These are phyloP conservation scores for Medauroidea extradentata DNA, from an alignment of 1,140 invertebrate species.

Conservation along the genomic window DNA sequence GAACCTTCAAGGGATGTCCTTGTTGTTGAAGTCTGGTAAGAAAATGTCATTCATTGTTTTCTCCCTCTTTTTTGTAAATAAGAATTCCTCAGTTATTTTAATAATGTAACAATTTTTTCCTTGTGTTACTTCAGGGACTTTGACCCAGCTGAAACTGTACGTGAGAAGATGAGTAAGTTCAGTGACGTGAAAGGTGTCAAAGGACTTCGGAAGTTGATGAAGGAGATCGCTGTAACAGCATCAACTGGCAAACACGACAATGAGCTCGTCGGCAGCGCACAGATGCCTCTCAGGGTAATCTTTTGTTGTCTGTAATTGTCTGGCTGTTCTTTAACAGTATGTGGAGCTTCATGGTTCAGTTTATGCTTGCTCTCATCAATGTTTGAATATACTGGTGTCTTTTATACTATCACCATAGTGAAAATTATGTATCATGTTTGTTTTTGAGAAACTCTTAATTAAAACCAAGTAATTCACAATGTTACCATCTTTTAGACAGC, in stretches of 20 bases:
- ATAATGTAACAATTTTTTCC: neutral
- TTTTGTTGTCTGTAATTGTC: too few relatives aligned
- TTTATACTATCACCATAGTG: too few relatives aligned
- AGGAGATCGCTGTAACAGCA: constrained; percentile 94
- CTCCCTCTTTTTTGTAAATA: neutral
- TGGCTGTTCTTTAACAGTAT: too few relatives aligned
- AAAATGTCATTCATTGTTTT: neutral
- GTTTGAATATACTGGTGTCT: too few relatives aligned
- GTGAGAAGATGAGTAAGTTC: constrained; percentile 81
- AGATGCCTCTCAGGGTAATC: constrained; percentile 79
- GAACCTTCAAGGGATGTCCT: constrained; percentile 47
- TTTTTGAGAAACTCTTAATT: too few relatives aligned
- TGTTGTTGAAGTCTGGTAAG: constrained; percentile 61
- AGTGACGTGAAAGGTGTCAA: constrained; percentile 78
- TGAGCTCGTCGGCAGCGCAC: constrained; percentile 87
- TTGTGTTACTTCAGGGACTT: constrained; percentile 59
- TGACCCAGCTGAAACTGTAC: constrained; percentile 82
- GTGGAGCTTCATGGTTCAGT: too few relatives aligned
- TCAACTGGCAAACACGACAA: constrained; percentile 90
- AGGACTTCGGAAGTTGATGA: constrained; percentile 79
- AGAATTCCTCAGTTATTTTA: neutral
- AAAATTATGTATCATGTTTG: too few relatives aligned
- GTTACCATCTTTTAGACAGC: too few relatives aligned
- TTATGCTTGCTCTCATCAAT: too few relatives aligned
- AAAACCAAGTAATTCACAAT: too few relatives aligned